phyloP scores from a whole-genome alignment of 2,888 invertebrate genomes.

The Diploptera punctata region DNA sequence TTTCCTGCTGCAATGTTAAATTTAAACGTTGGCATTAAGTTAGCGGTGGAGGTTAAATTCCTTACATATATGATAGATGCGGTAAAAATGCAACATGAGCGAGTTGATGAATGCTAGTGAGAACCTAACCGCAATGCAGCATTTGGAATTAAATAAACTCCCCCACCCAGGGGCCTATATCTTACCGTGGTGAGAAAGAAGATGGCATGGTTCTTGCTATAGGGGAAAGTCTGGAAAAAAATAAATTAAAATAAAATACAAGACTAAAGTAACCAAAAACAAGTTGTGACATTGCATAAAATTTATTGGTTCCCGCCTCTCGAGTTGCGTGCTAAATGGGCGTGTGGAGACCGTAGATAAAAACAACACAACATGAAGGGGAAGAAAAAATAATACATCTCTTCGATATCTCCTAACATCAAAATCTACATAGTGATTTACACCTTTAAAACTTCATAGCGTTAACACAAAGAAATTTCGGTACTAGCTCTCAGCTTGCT shows the following conservation, averaged over 20 bases:
- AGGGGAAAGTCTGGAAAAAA: neutral
- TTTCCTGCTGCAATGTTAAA: too few relatives aligned
- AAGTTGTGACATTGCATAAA: slow-evolving; percentile 21
- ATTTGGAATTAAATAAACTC: slow-evolving; percentile 6
- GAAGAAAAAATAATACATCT: neutral
- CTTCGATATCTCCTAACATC: neutral
- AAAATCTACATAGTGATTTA: slow-evolving; percentile 5
- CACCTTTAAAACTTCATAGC: neutral
- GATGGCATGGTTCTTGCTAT: neutral
- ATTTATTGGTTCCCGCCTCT: slow-evolving; percentile 19
- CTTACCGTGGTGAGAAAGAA: slow-evolving; percentile 7
- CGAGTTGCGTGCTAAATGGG: slow-evolving; percentile 15
- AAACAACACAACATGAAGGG: neutral
- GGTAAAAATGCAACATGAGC: neutral
- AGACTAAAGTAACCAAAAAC: slow-evolving; percentile 18
- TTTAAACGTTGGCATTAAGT: too few relatives aligned
- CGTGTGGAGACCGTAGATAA: neutral
- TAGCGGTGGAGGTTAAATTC: too few relatives aligned
- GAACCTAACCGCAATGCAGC: slow-evolving; percentile 14
- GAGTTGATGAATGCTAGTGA: slow-evolving; percentile 4
- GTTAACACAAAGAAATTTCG: too few relatives aligned
- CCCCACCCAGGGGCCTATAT: neutral
- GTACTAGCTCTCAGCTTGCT: too few relatives aligned
- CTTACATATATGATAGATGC: neutral
- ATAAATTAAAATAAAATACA: slow-evolving; percentile 21